Base-by-base conservation (phyloP, 2,113 vertebrate genomes). In the Peucedramus taeniatus region DNA sequence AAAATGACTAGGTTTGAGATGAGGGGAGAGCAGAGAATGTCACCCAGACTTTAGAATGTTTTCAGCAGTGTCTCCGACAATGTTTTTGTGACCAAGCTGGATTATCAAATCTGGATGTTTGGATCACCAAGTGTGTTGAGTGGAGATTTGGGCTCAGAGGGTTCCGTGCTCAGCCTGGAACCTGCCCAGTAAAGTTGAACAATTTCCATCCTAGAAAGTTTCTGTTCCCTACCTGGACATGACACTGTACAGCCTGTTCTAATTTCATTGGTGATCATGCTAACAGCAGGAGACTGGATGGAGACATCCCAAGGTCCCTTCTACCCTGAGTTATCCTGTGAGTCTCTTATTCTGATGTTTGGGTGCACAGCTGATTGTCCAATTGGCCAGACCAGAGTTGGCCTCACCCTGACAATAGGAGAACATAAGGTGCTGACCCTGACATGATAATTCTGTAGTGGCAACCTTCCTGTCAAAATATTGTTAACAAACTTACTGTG, bases 221-320 rank as follows among this genome's bases (percentile, higher is more conserved):
- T 66, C 60, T 8, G 3, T 59, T 14, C 23, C 5, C 11, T 45
- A 39, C 63, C 22, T 42, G 35, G 47, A 28, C 5, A 12, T 1
- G 2, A 7, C 61, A 57, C 53, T 27, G 50, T 69, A 27, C 12
- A 64, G 6, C 14, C 22, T 68, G 12, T 16, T 64, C 27, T 56
- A 15, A 47, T 68, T 80, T 64, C 30, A 42, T 4, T 54, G 66
- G 2, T 2, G 1, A n/a, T 49, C 2, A 1, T 37, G 7, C 19
- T 53, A 22, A 79, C 69, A 70, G 56, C 18, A 53, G 45, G 19
- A 63, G 33, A 50, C 8, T 37, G 70, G 15, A 37, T 59, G 30
- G 28, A 66, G 33, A 75, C 7, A 54, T 15, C 24, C 24, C 1
- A 0, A 69, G 11, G 6, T 22, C 15, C 40, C 45, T 42, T 33